Conservation (phyloP, 2,113 vertebrate species). For the Myrmecophaga tridactyla region DNA sequence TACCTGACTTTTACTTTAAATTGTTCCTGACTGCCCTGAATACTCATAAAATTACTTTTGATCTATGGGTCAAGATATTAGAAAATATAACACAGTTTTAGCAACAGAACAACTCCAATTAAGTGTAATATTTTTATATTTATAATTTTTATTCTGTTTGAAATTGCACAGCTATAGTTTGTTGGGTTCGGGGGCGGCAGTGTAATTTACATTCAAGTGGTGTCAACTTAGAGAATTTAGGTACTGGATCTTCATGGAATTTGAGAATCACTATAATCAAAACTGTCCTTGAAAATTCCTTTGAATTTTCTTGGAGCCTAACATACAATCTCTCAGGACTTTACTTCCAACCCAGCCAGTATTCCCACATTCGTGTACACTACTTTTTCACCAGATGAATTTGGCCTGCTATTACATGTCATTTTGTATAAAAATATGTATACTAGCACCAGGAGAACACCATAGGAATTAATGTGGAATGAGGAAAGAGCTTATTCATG, state of each 20-base stretch:
- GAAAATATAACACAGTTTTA: background rate
- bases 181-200: background rate
- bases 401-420: background rate
- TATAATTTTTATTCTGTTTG: background rate
- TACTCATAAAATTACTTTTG: background rate
- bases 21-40: background rate
- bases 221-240: background rate
- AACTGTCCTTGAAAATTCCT: background rate
- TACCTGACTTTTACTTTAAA: background rate
- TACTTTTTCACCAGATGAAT: background rate
- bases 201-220: background rate
- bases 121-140: background rate
- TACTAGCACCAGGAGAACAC: background rate
- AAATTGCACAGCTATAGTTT: background rate
- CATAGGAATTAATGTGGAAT: background rate
- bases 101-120: background rate
- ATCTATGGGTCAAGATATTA: background rate
- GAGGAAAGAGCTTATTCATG: background rate
- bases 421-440: background rate
- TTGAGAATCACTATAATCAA: background rate
- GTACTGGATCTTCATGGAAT: background rate
- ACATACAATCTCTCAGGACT: background rate
- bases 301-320: background rate
- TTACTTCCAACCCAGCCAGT: background rate
- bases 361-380: background rate